Percentiles rank a stretch among this genome's conserved stretches.
Conservation (phyloP, 2,113 vertebrate genomes). For the Oreochromis tanganicae region DNA sequence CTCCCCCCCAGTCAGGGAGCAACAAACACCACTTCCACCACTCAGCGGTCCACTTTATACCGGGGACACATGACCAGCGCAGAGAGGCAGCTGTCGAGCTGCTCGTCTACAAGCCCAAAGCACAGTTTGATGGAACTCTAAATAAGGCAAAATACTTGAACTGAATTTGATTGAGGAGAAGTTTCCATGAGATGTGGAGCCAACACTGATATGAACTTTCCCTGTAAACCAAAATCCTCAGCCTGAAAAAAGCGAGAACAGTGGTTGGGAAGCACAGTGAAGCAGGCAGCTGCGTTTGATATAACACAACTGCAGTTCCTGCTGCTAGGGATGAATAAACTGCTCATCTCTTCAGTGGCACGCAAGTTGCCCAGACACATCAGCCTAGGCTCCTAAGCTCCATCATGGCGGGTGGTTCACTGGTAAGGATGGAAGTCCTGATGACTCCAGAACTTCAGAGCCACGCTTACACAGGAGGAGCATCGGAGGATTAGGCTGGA, state of each 20-base stretch:
- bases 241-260: neutral
- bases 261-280: slow-evolving; percentile 22
- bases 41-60: neutral
- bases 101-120: slow-evolving; percentile 7
- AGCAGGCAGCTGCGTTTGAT: neutral
- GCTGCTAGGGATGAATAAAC: neutral
- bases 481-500: neutral
- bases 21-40: neutral
- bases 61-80: neutral
- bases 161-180: slow-evolving; percentile 20
- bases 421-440: neutral
- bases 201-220: neutral
- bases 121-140: slow-evolving; percentile 41
- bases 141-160: slow-evolving; percentile 60
- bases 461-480: neutral
- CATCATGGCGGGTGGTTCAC: neutral
- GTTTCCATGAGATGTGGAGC: slow-evolving; percentile 9
- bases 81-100: neutral
- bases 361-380: neutral
- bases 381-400: neutral
- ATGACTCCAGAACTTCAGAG: neutral
- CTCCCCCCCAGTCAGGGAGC: neutral
- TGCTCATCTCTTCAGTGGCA: slow-evolving; percentile 21
- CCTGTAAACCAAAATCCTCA: neutral
- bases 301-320: neutral